Evolutionary conservation across 1,140 invertebrate genomes (phyloP).

Genomic region (Papilio polyxenes): DNA sequence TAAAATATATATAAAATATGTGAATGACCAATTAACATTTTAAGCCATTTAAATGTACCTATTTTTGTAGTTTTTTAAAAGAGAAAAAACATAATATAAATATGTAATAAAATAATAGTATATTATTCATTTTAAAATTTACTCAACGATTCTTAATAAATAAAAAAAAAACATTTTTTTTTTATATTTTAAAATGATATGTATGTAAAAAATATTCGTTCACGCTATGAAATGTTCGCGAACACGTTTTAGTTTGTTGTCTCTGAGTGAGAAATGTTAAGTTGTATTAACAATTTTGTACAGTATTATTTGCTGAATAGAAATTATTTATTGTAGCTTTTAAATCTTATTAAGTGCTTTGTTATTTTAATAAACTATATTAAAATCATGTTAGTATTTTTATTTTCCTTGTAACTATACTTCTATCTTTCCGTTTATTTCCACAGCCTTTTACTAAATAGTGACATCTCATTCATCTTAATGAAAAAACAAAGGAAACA

Average conservation of each 20-base stretch:
- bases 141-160: not conserved
- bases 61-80: not conserved
- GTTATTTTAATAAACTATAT: conserved; percentile 70
- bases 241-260: conserved; percentile 18
- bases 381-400: conserved; percentile 19
- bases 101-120: not conserved
- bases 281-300: conserved; percentile 77
- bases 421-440: not conserved
- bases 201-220: not conserved
- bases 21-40: conserved; percentile 1
- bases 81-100: not conserved
- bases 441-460: too few species aligned
- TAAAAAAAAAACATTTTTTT: not conserved
- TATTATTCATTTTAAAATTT: not conserved
- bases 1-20: not conserved
- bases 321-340: conserved; percentile 77
- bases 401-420: not conserved
- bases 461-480: not conserved
- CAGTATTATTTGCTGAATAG: conserved; percentile 79
- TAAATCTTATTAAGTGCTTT: conserved; percentile 74
- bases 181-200: not conserved
- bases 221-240: not conserved
- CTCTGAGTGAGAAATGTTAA: conserved; percentile 58
- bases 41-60: not conserved
- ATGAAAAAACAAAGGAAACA: too few species aligned